Percentiles rank a stretch among this genome's conserved stretches.
Evolutionary conservation across 2,888 invertebrate genomes (phyloP).

Genomic region (Lissonota sp.): DNA sequence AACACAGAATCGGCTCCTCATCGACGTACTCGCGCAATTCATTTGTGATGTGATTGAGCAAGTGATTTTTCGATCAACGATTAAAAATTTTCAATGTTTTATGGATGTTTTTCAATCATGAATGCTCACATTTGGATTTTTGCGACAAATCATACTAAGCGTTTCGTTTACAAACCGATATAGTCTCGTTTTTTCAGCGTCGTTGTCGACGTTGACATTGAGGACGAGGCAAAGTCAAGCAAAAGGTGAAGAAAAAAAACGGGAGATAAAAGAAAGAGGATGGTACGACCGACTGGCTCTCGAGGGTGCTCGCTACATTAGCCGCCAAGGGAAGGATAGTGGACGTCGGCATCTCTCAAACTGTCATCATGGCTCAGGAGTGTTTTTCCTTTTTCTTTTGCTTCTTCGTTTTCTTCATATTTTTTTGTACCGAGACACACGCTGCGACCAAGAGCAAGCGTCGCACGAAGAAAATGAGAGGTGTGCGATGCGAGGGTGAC

Average conservation of each 20-base stretch:
- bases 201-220: constrained; percentile 5
- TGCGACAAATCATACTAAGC: too few relatives aligned
- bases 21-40: too few relatives aligned
- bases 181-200: constrained; percentile 33
- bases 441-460: constrained; percentile 40
- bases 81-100: too few relatives aligned
- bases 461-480: constrained; percentile 26
- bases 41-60: too few relatives aligned
- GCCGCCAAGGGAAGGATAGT: constrained; percentile 67
- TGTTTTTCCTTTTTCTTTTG: constrained; percentile 26
- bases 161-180: constrained; percentile 7
- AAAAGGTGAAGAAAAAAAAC: constrained; percentile 36
- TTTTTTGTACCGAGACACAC: constrained; percentile 45
- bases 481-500: constrained; percentile 22
- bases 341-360: constrained; percentile 76
- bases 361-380: constrained; percentile 77
- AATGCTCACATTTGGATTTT: too few relatives aligned
- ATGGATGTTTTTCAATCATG: too few relatives aligned
- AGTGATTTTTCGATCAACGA: too few relatives aligned
- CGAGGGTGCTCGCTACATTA: constrained; percentile 73
- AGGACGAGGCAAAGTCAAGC: background rate
- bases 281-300: constrained; percentile 55
- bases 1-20: too few relatives aligned
- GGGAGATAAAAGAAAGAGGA: constrained; percentile 24
- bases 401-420: constrained; percentile 2